phyloP scores from a whole-genome alignment of 2,797 vertebrate species.

The Petrocephalus sullivani region DNA sequence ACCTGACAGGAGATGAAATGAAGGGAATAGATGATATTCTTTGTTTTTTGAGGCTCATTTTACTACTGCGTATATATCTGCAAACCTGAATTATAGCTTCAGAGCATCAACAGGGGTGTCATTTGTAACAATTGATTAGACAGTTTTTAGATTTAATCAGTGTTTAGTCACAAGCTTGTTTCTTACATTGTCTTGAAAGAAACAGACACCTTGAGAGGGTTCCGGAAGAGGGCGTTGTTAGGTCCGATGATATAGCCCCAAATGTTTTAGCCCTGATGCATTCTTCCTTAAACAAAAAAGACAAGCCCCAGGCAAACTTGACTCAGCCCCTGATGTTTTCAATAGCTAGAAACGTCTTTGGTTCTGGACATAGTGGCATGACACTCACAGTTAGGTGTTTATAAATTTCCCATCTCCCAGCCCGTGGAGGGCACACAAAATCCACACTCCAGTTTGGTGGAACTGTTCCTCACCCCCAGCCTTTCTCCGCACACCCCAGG shows the following conservation, averaged over 20 bases:
- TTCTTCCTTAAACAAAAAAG: no score
- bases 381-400: background rate
- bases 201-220: background rate
- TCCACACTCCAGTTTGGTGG: background rate
- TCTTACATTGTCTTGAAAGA: background rate
- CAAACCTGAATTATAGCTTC: background rate
- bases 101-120: background rate
- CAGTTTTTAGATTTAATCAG: background rate
- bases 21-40: background rate
- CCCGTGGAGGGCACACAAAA: background rate
- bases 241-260: no score
- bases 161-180: background rate
- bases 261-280: no score
- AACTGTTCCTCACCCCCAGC: background rate
- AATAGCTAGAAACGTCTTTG: background rate
- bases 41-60: background rate
- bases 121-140: background rate
- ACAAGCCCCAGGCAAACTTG: no score
- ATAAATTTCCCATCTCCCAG: background rate
- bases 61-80: background rate
- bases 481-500: background rate
- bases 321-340: no score
- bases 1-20: constrained; percentile 4
- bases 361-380: background rate
- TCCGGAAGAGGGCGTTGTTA: background rate